phyloP scores from a whole-genome alignment of 2,113 vertebrate species.

The Epinephelus moara region DNA sequence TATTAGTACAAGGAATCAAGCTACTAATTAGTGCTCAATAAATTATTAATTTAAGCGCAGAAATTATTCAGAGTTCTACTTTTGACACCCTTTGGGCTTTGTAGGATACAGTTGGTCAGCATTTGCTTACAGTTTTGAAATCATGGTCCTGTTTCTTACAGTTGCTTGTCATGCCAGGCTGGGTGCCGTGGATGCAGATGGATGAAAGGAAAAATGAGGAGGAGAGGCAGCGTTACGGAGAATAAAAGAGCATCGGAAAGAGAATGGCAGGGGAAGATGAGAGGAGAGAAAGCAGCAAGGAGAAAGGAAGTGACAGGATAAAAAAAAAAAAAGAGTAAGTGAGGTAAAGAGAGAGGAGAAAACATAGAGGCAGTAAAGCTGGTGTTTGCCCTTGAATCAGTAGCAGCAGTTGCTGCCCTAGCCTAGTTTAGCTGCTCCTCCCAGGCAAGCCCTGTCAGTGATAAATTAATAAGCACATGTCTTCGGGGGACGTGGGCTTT shows the following conservation, averaged over 20 bases:
- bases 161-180: neutral
- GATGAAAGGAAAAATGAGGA: neutral
- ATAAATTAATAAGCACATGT: conserved; percentile 73
- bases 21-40: neutral
- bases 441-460: conserved; percentile 27
- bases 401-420: conserved; percentile 27
- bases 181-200: neutral
- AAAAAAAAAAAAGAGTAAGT: neutral
- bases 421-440: conserved; percentile 57
- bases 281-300: conserved; percentile 2
- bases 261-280: neutral
- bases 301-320: neutral
- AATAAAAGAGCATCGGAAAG: conserved; percentile 20
- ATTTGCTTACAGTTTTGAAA: conserved; percentile 4
- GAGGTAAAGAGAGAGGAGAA: conserved; percentile 4
- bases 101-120: neutral
- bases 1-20: neutral
- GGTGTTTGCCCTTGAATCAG: conserved; percentile 52
- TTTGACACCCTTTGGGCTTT: neutral
- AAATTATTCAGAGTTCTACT: neutral
- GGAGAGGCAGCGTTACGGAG: neutral
- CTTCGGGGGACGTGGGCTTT: conserved; percentile 52
- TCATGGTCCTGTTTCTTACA: neutral
- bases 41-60: neutral
- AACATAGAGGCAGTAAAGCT: neutral